Base-by-base conservation (phyloP, 2,113 vertebrate species). In the Pao palembangensis region DNA sequence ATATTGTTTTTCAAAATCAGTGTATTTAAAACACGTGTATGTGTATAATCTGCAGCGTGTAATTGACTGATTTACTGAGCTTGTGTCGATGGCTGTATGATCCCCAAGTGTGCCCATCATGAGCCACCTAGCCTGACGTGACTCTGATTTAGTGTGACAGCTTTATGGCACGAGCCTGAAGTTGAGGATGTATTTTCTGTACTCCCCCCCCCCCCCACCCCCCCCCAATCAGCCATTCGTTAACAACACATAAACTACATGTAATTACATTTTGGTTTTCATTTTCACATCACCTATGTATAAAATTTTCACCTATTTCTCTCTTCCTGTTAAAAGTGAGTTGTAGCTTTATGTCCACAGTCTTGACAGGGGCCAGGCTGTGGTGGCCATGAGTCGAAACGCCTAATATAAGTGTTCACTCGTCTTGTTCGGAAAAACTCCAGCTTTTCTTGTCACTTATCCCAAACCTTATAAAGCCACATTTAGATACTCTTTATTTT, bases 281-380 rank as follows among this genome's bases (percentile, higher is more conserved):
- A 87, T 90, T 89, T 90, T 88, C 87, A 90, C 85, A 84, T 85
- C 55, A 60, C 74, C 67, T 82, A 83, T 83, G 81, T 88, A 88
- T 91, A 92, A 90, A 85, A 90, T 90, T 88, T 88, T 90, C 88
- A 90, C 89, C 88, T 89, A 86, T 91, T 91, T 89, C 63, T 67
- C 74, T 80, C 69, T 90, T 91, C 88, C 83, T 84, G 86, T 88
- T 82, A 63, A 64, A 82, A 75, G 69, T 88, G 85, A 90, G 81
- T 89, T 88, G 84, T 88, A 80, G 86, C 77, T 66, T n/a, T 49
- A 67, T 58, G 83, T 81, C 74, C 73, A 56, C 81, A 71, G 61
- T 76, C 5, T 75, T n/a, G 65, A 78, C 44, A 15, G 60, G 78
- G 54, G 64, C 42, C 42, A 41, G 64, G 25, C 44, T 53, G 44